Percentiles rank a stretch among this genome's conserved stretches.
Evolutionary conservation across 2,113 vertebrate genomes (phyloP).

Genomic region (Megaceryle torquata): DNA sequence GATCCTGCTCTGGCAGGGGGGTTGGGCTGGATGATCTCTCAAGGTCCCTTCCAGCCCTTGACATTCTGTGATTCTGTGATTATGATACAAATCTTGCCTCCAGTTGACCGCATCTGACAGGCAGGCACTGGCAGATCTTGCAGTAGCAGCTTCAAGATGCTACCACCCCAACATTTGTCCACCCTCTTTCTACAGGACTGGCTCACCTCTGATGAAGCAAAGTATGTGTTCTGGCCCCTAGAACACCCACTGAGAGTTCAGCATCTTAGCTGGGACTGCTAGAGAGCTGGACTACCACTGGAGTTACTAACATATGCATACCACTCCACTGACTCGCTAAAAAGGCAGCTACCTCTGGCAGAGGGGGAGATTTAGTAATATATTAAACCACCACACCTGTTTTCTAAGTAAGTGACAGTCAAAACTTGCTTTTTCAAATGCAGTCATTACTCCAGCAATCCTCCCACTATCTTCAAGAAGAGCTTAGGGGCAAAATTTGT

Average conservation of each 20-base stretch:
- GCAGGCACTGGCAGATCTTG: background rate
- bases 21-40: too few relatives aligned
- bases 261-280: background rate
- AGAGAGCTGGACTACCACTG: background rate
- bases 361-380: constrained; percentile 13
- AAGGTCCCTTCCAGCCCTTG: too few relatives aligned
- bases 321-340: background rate
- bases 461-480: background rate
- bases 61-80: too few relatives aligned
- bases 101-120: background rate
- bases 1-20: too few relatives aligned
- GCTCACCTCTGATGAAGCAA: background rate
- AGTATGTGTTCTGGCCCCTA: background rate
- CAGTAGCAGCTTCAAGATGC: background rate
- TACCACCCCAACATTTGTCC: background rate
- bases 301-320: background rate
- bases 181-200: background rate
- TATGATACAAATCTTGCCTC: background rate
- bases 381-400: constrained; percentile 49
- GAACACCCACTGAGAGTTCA: background rate
- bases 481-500: background rate
- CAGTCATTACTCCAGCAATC: background rate
- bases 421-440: background rate
- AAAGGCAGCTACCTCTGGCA: constrained; percentile 21
- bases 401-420: background rate